Evolutionary conservation across 2,888 invertebrate genomes (phyloP).

Genomic region (Serrognathus titanus): DNA sequence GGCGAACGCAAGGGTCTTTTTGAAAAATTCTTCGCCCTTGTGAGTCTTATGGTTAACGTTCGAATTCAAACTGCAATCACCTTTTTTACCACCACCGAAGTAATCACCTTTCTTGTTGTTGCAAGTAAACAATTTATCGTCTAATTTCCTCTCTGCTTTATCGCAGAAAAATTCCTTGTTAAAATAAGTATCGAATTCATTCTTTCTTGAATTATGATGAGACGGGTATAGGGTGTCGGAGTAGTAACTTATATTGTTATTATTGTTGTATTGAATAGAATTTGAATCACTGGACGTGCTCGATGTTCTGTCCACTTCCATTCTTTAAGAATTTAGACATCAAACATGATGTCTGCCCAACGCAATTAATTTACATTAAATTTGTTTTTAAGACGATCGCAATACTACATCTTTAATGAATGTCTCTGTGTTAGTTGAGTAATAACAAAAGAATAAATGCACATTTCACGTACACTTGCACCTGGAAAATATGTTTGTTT

Average conservation of each 20-base stretch:
- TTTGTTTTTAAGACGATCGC: constrained; percentile 2
- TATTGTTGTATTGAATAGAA: constrained; percentile 30
- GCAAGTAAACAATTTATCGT: constrained; percentile 27
- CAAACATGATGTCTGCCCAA: too few species aligned
- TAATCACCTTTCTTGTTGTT: constrained; percentile 26
- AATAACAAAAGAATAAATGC: too few species aligned
- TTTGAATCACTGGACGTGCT: constrained; percentile 45
- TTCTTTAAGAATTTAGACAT: constrained; percentile 9
- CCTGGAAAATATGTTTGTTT: constrained; percentile 14
- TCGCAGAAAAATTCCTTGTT: constrained; percentile 14
- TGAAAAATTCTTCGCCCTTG: constrained; percentile 26
- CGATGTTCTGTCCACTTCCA: constrained; percentile 40
- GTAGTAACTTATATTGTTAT: constrained; percentile 38
- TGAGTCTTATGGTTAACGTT: constrained; percentile 25
- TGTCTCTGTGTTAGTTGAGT: not conserved
- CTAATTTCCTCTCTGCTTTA: constrained; percentile 22
- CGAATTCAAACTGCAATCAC: constrained; percentile 20
- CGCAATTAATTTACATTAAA: too few species aligned
- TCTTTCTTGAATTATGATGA: constrained; percentile 8
- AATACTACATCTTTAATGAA: not conserved
- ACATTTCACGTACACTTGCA: constrained; percentile 4
- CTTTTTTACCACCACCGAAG: constrained; percentile 7
- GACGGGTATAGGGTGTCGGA: constrained; percentile 22
- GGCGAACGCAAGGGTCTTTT: constrained; percentile 24
- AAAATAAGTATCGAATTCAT: constrained; percentile 22